A percentile compares a stretch with the other conserved stretches of the same genome.
phyloP scores from a whole-genome alignment of 2,797 vertebrate species.

The Gouania willdenowi region DNA sequence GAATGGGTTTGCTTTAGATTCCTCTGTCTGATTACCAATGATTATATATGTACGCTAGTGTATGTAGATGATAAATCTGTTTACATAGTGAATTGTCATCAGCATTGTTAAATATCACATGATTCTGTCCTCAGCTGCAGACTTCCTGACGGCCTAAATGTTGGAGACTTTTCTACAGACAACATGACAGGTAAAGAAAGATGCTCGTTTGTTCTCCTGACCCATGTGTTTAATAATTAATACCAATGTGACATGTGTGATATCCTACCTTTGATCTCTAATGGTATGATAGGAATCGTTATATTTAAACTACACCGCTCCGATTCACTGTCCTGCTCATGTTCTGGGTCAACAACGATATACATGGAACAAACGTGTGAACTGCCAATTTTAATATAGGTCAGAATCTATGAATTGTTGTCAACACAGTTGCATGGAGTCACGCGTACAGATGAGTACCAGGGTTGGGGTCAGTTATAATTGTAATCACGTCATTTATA shows the following conservation, averaged over 20 bases:
- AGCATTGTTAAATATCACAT: background rate
- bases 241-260: conserved; percentile 17
- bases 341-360: conserved; percentile 15
- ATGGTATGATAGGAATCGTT: conserved; percentile 12
- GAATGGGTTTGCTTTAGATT: background rate
- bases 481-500: no score
- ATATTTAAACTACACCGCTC: conserved; percentile 26
- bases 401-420: conserved; percentile 6
- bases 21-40: background rate
- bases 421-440: background rate
- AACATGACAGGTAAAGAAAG: conserved; percentile 72
- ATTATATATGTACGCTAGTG: background rate
- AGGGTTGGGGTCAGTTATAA: no score
- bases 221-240: conserved; percentile 55
- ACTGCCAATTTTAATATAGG: conserved; percentile 9
- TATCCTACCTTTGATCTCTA: conserved; percentile 25
- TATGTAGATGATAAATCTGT: no score
- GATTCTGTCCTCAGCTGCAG: conserved; percentile 64
- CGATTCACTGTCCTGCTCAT: conserved; percentile 5
- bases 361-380: background rate
- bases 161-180: conserved; percentile 63
- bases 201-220: conserved; percentile 7
- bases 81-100: no score
- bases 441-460: background rate
- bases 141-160: conserved; percentile 68